phyloP scores from a whole-genome alignment of 2,888 invertebrate species.

The Nomada hirtipes region DNA sequence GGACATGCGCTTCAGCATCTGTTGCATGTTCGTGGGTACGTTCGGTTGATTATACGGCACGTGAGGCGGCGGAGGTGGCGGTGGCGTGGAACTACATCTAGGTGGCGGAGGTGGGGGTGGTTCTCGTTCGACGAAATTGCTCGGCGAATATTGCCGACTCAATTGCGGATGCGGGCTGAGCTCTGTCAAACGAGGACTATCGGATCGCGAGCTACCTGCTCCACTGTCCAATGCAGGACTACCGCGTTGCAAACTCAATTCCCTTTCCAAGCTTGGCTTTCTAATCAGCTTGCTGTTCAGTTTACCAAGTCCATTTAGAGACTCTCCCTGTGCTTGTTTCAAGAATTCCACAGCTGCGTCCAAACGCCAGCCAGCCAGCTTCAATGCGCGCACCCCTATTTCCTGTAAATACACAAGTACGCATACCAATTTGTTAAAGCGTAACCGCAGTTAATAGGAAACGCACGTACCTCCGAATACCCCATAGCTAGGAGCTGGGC shows the following conservation, averaged over 20 bases:
- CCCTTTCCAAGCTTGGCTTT: conserved; percentile 95
- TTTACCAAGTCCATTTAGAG: conserved; percentile 86
- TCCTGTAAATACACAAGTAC: conserved; percentile 85
- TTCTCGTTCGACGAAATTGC: conserved; percentile 86
- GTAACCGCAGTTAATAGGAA: neutral
- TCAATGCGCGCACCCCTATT: conserved; percentile 88
- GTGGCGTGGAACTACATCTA: conserved; percentile 89
- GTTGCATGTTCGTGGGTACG: conserved; percentile 88
- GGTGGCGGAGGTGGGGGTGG: conserved; percentile 90
- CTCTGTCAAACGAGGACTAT: conserved; percentile 92
- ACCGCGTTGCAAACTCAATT: conserved; percentile 90
- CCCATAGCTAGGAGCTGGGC: conserved; percentile 90
- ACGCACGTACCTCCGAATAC: conserved; percentile 88
- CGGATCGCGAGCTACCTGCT: conserved; percentile 94
- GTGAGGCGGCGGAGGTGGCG: conserved; percentile 87
- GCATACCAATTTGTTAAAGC: neutral
- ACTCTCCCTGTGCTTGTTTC: conserved; percentile 87
- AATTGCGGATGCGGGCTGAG: conserved; percentile 87
- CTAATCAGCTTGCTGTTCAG: conserved; percentile 90
- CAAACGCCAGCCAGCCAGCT: conserved; percentile 89
- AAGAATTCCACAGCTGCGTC: conserved; percentile 90
- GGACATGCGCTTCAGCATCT: conserved; percentile 91
- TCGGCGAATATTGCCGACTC: conserved; percentile 90
- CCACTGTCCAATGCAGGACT: conserved; percentile 95
- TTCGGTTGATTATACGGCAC: conserved; percentile 85